Percentiles rank a stretch among this genome's conserved stretches.
phyloP scores from a whole-genome alignment of 2,888 invertebrate species.

The Tenthredo livida region DNA sequence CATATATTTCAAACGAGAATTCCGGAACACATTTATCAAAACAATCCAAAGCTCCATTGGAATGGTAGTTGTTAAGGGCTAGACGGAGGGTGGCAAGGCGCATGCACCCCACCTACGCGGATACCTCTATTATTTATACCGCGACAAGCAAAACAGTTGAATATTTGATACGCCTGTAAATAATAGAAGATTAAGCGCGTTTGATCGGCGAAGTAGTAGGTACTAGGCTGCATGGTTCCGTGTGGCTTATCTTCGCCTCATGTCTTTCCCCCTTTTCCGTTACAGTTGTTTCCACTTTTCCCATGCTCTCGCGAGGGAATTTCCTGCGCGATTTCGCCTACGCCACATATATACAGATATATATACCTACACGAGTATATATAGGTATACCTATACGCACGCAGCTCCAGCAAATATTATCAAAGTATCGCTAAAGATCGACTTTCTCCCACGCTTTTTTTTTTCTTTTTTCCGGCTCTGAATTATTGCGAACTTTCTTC shows the following conservation, averaged over 20 bases:
- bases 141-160: slow-evolving; percentile 43
- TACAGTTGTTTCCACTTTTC: slow-evolving; percentile 35
- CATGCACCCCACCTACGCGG: background rate
- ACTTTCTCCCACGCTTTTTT: background rate
- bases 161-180: slow-evolving; percentile 43
- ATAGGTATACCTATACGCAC: background rate
- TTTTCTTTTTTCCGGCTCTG: background rate
- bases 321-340: background rate
- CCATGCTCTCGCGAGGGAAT: background rate
- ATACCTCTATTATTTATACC: slow-evolving; percentile 46
- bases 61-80: slow-evolving; percentile 33
- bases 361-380: background rate
- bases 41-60: slow-evolving; percentile 33
- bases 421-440: slow-evolving; percentile 43
- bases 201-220: slow-evolving; percentile 46
- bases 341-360: background rate
- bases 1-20: slow-evolving; percentile 43
- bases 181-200: slow-evolving; percentile 48
- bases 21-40: slow-evolving; percentile 51
- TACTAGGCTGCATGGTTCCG: background rate
- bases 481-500: background rate
- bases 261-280: background rate
- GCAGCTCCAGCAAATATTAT: slow-evolving; percentile 19
- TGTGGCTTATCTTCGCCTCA: background rate
- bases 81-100: background rate